These are phyloP conservation scores for Zaprionus camerounensis DNA, from an alignment of 1,140 invertebrate genomes.

Conservation along the genomic window DNA sequence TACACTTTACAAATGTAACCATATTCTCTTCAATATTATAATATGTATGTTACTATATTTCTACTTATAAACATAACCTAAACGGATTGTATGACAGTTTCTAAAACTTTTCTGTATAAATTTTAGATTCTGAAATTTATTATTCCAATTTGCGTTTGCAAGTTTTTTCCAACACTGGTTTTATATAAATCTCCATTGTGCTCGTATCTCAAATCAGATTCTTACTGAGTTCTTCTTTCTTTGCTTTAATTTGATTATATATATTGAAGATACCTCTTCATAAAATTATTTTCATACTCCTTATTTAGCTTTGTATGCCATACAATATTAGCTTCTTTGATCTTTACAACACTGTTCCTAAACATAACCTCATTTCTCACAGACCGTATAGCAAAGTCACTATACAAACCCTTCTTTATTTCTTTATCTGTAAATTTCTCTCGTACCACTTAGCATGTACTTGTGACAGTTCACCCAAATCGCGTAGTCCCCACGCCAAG, in stretches of 20 bases:
- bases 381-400: background rate
- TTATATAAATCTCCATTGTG: background rate
- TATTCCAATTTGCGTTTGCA: background rate
- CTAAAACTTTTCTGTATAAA: too few relatives aligned
- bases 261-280: too few relatives aligned
- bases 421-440: background rate
- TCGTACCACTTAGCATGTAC: background rate
- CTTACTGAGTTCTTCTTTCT: too few relatives aligned
- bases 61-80: too few relatives aligned
- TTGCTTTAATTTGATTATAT: too few relatives aligned
- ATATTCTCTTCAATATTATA: too few relatives aligned
- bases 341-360: background rate
- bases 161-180: background rate
- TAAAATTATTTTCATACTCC: too few relatives aligned
- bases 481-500: slow-evolving; percentile 1
- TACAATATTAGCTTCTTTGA: background rate
- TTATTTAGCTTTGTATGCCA: background rate
- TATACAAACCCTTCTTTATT: background rate
- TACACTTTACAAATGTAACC: too few relatives aligned
- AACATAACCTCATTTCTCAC: background rate
- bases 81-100: too few relatives aligned
- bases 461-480: background rate
- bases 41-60: too few relatives aligned
- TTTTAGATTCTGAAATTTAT: too few relatives aligned
- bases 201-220: background rate